phyloP scores from a whole-genome alignment of 2,888 invertebrate species.

The Alentia gelatinosa region DNA sequence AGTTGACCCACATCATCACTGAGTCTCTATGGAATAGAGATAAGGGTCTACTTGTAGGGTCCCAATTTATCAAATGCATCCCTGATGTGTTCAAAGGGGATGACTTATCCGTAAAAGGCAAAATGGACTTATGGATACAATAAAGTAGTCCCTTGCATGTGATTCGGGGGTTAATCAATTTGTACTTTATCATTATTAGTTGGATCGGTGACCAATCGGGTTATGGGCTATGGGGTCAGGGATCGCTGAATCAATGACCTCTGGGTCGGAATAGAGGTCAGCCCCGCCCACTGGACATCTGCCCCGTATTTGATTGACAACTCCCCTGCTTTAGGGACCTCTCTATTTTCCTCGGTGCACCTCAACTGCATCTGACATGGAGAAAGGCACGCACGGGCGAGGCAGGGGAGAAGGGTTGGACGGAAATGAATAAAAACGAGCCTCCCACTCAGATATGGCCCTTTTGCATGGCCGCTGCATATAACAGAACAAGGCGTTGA shows the following conservation, averaged over 20 bases:
- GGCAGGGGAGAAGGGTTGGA: not conserved
- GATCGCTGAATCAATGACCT: not conserved
- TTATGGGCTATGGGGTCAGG: not conserved
- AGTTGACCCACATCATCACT: no score
- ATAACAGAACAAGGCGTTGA: not conserved
- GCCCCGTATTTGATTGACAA: not conserved
- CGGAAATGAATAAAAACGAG: slow-evolving; percentile 7
- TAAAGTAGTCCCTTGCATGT: not conserved
- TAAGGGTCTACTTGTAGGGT: no score
- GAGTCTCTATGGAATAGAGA: no score
- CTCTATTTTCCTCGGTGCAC: no score
- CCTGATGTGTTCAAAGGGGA: no score
- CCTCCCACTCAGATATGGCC: not conserved
- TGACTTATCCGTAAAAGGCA: no score
- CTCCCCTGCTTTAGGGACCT: not conserved
- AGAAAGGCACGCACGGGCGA: not conserved
- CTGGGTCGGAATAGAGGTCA: not conserved
- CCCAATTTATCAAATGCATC: no score
- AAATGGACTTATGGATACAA: no score
- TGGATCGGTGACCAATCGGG: not conserved
- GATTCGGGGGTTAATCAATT: not conserved
- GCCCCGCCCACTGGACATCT: not conserved
- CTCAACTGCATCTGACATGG: not conserved
- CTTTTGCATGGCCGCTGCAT: not conserved
- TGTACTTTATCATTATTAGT: not conserved